A percentile compares a stretch with the other conserved stretches of the same genome.
These are phyloP conservation scores for Epizoanthus ramosus DNA, from an alignment of 92 coral and sea anemone genomes.

Conservation along the genomic window DNA sequence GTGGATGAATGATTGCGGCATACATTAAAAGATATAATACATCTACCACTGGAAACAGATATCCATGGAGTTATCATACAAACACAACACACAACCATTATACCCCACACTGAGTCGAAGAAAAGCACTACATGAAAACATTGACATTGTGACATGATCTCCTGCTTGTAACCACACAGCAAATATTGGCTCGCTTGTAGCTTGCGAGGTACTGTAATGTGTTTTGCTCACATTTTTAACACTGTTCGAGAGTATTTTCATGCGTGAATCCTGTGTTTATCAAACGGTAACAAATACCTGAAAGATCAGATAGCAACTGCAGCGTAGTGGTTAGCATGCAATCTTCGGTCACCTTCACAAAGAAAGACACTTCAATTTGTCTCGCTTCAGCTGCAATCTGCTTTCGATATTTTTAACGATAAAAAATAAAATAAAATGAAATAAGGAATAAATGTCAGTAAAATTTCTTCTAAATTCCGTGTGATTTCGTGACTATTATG, in stretches of 20 bases:
- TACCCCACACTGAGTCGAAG: slow-evolving; percentile 50
- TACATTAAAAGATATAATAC: slow-evolving; percentile 17
- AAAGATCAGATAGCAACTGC: background rate
- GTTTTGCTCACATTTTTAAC: no score
- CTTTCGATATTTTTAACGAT: background rate
- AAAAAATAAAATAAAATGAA: slow-evolving; percentile 6
- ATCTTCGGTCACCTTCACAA: background rate
- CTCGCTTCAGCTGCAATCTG: slow-evolving; percentile 13
- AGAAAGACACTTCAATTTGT: slow-evolving; percentile 18
- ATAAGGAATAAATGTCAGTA: background rate
- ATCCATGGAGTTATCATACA: slow-evolving; percentile 3
- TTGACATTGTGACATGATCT: slow-evolving; percentile 22
- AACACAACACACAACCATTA: slow-evolving; percentile 14
- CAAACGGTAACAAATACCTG: background rate
- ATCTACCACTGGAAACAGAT: slow-evolving; percentile 11
- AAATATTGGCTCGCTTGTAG: no score
- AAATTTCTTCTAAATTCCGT: background rate
- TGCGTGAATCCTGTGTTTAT: slow-evolving; percentile 3
- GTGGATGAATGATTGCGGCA: slow-evolving; percentile 26
- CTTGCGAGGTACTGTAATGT: no score
- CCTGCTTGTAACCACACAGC: background rate
- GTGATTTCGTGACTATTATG: slow-evolving; percentile 4
- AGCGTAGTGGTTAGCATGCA: background rate
- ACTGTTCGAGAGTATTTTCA: background rate
- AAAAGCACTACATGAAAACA: slow-evolving; percentile 49